Base-by-base conservation (phyloP, 2,888 invertebrate genomes). In the Mycalesis mineus region DNA sequence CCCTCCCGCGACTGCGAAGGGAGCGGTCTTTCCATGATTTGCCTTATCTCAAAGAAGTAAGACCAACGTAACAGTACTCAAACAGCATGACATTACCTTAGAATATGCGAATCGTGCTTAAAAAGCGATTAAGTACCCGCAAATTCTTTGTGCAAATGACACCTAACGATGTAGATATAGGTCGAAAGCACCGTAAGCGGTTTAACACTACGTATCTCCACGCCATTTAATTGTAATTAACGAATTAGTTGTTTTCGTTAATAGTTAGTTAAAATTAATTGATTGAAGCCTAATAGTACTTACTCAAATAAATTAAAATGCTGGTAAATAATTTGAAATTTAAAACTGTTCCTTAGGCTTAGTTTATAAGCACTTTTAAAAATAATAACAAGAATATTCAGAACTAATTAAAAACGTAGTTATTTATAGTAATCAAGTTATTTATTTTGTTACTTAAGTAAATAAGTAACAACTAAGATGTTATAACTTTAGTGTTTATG, bases 11-110 rank as follows among this genome's bases (percentile, higher is more conserved):
- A 81, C 91, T 95, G 70, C 91, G 94, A 72, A 92, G 95, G 70
- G 95, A 95, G 88, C 88, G 94, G 74, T 94, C 95, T 70, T 95
- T 93, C 88, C 94, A 94, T 84, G 95, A 95, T 78, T 92, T 95
- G 75, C 93, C 94, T 75, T 91, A 91, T 68, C 89, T 94, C 62
- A 95, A 94, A 91, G 95, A 95, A 91, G 94, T 94, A 94, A 94
- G 93, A 81, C 55, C 67, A 39, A 65, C 62, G 60, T 68, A 68
- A 69, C 59, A 61, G 22, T 22, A 22, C 22, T 4, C 65, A 71
- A 75, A 77, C 79, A 74, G 80, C 84, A 86, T 85, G 82, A 54
- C 64, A 65, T 60, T 68, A 67, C 60, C 55, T 58, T 72, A 68
- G 63, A 52, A 14, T 22, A 57, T 48, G 60, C 53, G 55, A 58